A percentile compares a stretch with the other conserved stretches of the same genome.
Conservation (phyloP, 2,888 invertebrate genomes). For the Dorcus parallelipipedus region DNA sequence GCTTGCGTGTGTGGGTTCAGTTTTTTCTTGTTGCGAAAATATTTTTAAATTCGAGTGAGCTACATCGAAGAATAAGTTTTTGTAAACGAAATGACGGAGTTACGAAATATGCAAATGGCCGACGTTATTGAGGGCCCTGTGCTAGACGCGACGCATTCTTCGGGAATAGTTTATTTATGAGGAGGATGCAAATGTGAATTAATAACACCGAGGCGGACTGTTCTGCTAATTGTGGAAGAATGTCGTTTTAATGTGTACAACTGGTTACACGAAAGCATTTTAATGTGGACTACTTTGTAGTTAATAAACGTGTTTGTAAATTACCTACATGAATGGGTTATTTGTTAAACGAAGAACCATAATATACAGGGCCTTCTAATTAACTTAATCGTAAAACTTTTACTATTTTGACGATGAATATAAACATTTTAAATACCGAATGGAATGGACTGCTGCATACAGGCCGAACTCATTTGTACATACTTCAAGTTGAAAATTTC, state of each 20-base stretch:
- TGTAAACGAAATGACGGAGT: neutral
- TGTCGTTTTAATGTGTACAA: neutral
- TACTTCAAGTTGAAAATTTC: no score
- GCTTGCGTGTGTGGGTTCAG: conserved; percentile 31
- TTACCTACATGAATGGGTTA: neutral
- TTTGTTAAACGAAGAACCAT: no score
- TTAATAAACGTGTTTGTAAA: neutral
- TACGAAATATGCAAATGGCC: neutral
- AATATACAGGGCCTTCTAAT: no score
- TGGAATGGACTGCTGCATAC: no score
- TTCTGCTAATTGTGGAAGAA: neutral
- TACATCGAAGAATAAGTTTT: neutral
- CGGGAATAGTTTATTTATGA: neutral
- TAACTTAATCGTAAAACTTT: no score
- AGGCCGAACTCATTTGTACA: no score
- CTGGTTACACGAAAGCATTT: neutral
- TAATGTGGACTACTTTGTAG: neutral
- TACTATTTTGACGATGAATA: no score
- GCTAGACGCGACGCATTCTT: neutral
- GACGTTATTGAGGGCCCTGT: neutral
- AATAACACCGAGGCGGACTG: neutral
- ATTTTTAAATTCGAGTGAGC: conserved; percentile 26
- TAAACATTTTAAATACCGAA: no score
- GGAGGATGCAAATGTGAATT: neutral
- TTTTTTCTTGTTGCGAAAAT: conserved; percentile 34